Conservation (phyloP, 2,113 vertebrate genomes). For the Spea bombifrons region DNA sequence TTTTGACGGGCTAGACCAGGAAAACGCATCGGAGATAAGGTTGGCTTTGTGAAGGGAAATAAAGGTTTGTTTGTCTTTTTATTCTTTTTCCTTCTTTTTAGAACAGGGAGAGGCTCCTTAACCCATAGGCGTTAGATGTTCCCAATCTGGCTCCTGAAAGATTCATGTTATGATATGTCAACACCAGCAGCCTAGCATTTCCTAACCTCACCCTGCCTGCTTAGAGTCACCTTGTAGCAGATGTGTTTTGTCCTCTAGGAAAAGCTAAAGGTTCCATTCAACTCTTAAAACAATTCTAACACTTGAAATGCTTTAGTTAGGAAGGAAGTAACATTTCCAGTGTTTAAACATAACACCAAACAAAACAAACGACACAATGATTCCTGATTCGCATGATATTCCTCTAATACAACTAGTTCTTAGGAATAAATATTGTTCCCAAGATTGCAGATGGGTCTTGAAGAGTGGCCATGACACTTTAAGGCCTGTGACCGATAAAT, state of each 20-base stretch:
- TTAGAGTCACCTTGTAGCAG: not conserved
- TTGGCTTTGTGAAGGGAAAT: too few species aligned
- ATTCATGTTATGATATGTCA: not conserved
- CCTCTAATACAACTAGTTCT: constrained; percentile 10
- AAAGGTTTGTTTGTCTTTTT: too few species aligned
- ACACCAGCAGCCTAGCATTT: not conserved
- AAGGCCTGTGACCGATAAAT: too few species aligned
- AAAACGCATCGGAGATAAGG: too few species aligned
- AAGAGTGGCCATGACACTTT: too few species aligned
- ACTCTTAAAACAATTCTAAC: constrained; percentile 31
- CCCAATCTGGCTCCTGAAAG: not conserved
- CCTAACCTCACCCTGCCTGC: not conserved
- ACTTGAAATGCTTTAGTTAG: constrained; percentile 25
- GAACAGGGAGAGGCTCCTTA: too few species aligned
- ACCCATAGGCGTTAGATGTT: not conserved
- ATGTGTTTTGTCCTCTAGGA: not conserved
- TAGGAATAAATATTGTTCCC: too few species aligned
- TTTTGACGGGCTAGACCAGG: too few species aligned
- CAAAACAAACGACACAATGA: constrained; percentile 21
- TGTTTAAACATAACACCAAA: constrained; percentile 25
- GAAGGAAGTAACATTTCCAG: constrained; percentile 29
- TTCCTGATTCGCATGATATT: not conserved
- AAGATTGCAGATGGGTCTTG: too few species aligned
- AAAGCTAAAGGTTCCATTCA: not conserved
- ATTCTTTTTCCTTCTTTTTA: too few species aligned